Evolutionary conservation across 2,888 invertebrate genomes (phyloP).

Genomic region (Syrphus vitripennis): DNA sequence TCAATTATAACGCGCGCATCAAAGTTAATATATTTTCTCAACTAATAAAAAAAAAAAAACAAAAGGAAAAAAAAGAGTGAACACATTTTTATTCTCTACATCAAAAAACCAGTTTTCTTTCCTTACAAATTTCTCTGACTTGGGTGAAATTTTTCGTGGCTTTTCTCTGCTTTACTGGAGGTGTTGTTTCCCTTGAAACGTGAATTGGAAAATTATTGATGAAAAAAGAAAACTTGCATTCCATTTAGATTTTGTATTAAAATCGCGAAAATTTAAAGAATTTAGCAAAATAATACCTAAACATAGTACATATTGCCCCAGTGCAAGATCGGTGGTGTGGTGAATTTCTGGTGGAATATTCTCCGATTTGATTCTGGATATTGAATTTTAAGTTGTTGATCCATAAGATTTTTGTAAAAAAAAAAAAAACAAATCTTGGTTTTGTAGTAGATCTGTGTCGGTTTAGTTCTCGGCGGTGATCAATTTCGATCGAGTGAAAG

Average conservation of each 20-base stretch:
- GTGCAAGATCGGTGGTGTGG: conserved; percentile 12
- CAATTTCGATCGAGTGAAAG: conserved; percentile 34
- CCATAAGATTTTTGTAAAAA: conserved; percentile 12
- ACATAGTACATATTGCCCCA: neutral
- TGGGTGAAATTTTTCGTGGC: conserved; percentile 68
- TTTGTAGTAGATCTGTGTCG: conserved; percentile 5
- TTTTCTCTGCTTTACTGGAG: conserved; percentile 31
- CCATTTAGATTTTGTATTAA: conserved; percentile 14
- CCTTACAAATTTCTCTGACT: conserved; percentile 62
- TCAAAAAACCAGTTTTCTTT: conserved; percentile 61
- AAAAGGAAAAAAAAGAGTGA: conserved; percentile 39
- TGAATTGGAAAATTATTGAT: conserved; percentile 45
- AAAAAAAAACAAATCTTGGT: conserved; percentile 3
- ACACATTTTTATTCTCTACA: conserved; percentile 59
- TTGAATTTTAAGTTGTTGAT: neutral
- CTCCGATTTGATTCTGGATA: neutral
- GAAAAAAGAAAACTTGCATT: conserved; percentile 34
- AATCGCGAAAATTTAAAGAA: conserved; percentile 35
- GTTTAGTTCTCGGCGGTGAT: neutral
- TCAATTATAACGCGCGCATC: conserved; percentile 55
- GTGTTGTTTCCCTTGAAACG: conserved; percentile 26
- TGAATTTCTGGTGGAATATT: conserved; percentile 2
- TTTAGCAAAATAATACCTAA: neutral
- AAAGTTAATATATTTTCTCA: conserved; percentile 33
- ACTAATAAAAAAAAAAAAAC: conserved; percentile 18